phyloP scores from a whole-genome alignment of 1,140 invertebrate genomes.

The Cardiocondyla obscurior region DNA sequence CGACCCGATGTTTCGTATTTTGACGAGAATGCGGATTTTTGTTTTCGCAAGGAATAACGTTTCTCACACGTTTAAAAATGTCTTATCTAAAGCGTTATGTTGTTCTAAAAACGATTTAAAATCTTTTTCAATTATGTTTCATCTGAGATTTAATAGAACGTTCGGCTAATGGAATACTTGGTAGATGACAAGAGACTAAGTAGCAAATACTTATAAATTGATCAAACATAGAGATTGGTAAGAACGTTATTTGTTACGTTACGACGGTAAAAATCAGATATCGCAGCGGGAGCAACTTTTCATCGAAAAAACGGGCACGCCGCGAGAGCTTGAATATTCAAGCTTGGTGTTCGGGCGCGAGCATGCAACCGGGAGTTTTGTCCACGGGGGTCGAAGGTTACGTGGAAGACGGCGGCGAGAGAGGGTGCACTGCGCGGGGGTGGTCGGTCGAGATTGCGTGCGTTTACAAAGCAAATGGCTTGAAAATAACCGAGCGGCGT shows the following conservation, averaged over 20 bases:
- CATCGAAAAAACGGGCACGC: neutral
- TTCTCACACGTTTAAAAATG: neutral
- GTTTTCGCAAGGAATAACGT: neutral
- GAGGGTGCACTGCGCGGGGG: slow-evolving; percentile 37
- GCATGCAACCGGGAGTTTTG: neutral
- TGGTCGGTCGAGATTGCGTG: slow-evolving; percentile 78
- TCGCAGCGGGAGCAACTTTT: neutral
- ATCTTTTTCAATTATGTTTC: neutral
- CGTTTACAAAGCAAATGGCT: slow-evolving; percentile 84
- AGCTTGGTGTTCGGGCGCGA: neutral
- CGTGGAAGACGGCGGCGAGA: slow-evolving; percentile 21
- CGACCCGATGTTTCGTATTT: slow-evolving; percentile 1
- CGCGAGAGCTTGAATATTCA: slow-evolving; percentile 55
- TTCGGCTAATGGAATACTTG: neutral
- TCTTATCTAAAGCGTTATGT: neutral
- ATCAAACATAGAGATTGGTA: neutral
- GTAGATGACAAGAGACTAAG: neutral
- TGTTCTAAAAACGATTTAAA: neutral
- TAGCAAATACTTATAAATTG: neutral
- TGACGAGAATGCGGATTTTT: neutral
- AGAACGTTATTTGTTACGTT: neutral
- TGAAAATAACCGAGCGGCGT: slow-evolving; percentile 82
- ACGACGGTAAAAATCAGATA: slow-evolving; percentile 15
- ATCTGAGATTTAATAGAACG: neutral
- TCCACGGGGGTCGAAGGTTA: neutral